Evolutionary conservation across 2,797 vertebrate genomes (phyloP), one percentile per base, ranked within the genome.

Genomic region (Rhabdophis nuchalis): DNA sequence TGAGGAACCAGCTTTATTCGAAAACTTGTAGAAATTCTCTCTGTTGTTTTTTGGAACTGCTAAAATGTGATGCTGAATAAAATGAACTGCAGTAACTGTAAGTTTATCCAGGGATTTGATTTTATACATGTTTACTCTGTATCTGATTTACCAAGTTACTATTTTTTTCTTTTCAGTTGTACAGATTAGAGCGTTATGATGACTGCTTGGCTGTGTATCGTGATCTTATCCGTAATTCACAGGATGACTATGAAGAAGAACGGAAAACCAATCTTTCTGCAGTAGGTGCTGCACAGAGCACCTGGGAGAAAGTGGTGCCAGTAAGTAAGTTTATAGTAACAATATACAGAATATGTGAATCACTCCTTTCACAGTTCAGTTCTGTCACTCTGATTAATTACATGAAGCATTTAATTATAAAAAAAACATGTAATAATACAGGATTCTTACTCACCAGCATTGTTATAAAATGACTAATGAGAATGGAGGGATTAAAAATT

Each of bases 191-290:
- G 96, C 98, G 98, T 86, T 99, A 99, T 0, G 97, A 98, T 0
- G 99, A 99, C 18, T 99, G 99, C 95, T 97, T 98, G 95, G 97
- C 98, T 0, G 98, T 99, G 0, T 99, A 99, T 96, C 98, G 98
- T 10, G 99, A 99, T 94, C 98, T 99, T 46, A 99, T 99, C 97
- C 98, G 99, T 92, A 99, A 99, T 96, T 99, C 99, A 56, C 99
- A 99, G 97, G 99, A 99, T 91, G 99, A 99, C 92, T 99, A 99
- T 36, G 99, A 99, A 93, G 99, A 99, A 94, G 99, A 99, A 96
- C 98, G 99, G 92, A 99, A 99, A 96, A 99, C 99, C 85, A 99
- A 99, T 95, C 97, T 99, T 58, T 98, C 99, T 27, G 99, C 99
- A 25, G 99, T 99, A 91, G 96, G 99, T 93, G 99, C 99, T 20